Evolutionary conservation across 2,797 vertebrate species (phyloP).

Genomic region (Pachyuromys duprasi): DNA sequence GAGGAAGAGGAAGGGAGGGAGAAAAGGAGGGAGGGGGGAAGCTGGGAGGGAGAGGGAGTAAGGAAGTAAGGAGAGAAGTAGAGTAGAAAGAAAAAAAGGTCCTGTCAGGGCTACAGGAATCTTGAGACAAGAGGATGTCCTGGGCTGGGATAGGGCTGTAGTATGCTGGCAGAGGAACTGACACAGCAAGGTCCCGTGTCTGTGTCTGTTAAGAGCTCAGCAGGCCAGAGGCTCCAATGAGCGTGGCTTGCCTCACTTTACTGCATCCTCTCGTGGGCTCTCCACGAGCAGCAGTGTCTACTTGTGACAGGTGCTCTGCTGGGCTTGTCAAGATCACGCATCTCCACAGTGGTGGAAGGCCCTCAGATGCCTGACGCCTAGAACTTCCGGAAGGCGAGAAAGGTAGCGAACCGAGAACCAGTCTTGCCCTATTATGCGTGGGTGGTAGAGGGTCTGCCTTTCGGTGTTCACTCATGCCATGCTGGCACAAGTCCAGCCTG

Average conservation of each 20-base stretch:
- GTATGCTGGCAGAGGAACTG: background rate
- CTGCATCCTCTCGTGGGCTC: background rate
- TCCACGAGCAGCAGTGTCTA: background rate
- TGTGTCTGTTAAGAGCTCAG: fast-evolving
- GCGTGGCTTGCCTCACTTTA: background rate
- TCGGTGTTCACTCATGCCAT: background rate
- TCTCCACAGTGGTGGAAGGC: background rate
- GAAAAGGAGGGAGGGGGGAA: too few relatives aligned
- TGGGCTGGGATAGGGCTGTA: background rate
- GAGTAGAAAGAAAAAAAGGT: fast-evolving
- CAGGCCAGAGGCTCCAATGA: background rate
- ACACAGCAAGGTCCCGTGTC: background rate
- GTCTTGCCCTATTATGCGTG: background rate
- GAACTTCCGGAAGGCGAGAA: background rate
- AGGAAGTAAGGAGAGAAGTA: too few relatives aligned
- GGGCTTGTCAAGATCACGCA: constrained; percentile 11
- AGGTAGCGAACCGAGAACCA: too few relatives aligned
- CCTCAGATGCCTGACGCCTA: background rate
- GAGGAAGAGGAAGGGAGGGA: background rate
- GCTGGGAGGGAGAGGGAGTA: background rate
- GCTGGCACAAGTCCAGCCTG: background rate
- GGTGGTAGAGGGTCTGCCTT: background rate
- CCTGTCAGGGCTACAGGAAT: background rate
- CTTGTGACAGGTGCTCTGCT: constrained; percentile 43
- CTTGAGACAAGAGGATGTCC: background rate